Percentiles rank a stretch among this genome's conserved stretches.
Evolutionary conservation across 2,797 vertebrate species (phyloP).

Genomic region (Eupleurogrammus muticus): DNA sequence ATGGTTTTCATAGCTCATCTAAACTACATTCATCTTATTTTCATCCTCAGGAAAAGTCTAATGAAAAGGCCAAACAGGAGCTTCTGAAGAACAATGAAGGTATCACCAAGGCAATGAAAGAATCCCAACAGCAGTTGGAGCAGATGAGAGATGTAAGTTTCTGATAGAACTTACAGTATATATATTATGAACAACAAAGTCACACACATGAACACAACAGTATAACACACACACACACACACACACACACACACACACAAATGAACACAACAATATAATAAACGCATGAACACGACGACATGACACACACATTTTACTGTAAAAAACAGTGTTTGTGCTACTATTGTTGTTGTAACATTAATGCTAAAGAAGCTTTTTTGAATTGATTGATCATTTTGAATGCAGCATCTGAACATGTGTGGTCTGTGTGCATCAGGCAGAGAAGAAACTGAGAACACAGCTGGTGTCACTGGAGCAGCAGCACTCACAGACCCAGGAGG

Average conservation of each 20-base stretch:
- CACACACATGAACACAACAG: no score
- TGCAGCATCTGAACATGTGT: background rate
- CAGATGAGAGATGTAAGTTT: constrained; percentile 87
- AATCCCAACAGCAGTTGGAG: constrained; percentile 87
- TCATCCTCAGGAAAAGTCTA: constrained; percentile 87
- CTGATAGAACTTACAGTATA: no score
- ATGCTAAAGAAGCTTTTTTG: no score
- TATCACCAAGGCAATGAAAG: constrained; percentile 85
- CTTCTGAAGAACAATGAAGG: constrained; percentile 87
- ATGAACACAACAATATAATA: no score
- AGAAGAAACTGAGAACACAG: constrained; percentile 86
- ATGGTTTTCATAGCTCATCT: background rate
- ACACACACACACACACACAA: no score
- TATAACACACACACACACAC: no score
- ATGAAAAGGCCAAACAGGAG: constrained; percentile 88
- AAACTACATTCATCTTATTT: constrained; percentile 1
- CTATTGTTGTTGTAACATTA: no score
- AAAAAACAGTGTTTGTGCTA: no score
- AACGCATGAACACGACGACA: no score
- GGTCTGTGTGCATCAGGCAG: constrained; percentile 76
- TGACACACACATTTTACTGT: no score
- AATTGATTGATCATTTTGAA: background rate
- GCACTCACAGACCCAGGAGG: constrained; percentile 82
- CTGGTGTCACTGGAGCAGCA: constrained; percentile 83
- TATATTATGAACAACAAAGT: no score